phyloP scores from a whole-genome alignment of 1,140 invertebrate genomes.

The Homalodisca vitripennis region DNA sequence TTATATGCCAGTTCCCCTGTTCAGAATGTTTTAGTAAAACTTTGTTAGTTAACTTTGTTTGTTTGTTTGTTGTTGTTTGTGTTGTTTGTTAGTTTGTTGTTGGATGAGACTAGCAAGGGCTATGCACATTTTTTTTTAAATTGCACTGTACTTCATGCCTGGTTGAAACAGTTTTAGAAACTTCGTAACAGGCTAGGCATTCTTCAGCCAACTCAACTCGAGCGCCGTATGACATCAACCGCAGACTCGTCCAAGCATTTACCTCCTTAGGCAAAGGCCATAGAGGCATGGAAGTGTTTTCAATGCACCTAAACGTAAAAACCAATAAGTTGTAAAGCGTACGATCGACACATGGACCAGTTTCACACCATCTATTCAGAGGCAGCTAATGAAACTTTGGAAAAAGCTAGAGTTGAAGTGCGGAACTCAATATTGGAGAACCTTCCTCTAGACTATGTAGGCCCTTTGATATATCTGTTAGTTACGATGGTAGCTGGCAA shows the following conservation, averaged over 20 bases:
- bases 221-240: slow-evolving; percentile 12
- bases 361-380: not conserved
- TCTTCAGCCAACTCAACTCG: not conserved
- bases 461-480: slow-evolving; percentile 11
- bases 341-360: slow-evolving; percentile 3
- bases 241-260: not conserved
- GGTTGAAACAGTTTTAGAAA: slow-evolving; percentile 2
- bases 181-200: not conserved
- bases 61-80: too few relatives aligned
- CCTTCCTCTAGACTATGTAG: not conserved
- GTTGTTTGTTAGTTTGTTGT: too few relatives aligned
- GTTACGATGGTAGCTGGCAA: slow-evolving; percentile 16
- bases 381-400: slow-evolving; percentile 9
- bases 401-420: slow-evolving; percentile 3
- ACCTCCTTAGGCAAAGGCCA: slow-evolving; percentile 20
- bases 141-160: not conserved
- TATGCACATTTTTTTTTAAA: not conserved
- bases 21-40: slow-evolving; percentile 8
- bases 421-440: not conserved
- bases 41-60: not conserved
- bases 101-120: not conserved
- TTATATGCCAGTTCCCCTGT: not conserved
- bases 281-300: slow-evolving; percentile 1
- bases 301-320: slow-evolving; percentile 2
- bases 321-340: not conserved